phyloP scores from a whole-genome alignment of 2,113 vertebrate genomes.

The Paramisgurnus dabryanus region DNA sequence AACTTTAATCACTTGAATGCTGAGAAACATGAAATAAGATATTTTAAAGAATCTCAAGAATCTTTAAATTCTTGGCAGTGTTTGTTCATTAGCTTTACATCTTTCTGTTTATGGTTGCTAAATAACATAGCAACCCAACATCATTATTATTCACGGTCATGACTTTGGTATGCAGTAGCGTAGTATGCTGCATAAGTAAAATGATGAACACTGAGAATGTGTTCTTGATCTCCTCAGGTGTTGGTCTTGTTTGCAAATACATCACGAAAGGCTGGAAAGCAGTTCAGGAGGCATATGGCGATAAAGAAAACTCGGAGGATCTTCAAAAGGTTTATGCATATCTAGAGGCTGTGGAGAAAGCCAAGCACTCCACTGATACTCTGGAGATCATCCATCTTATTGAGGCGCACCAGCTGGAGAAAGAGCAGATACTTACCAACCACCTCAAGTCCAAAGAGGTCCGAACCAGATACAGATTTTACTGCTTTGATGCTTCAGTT shows the following conservation, averaged over 20 bases:
- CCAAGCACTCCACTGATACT: conserved; percentile 86
- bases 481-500: background rate
- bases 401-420: conserved; percentile 86
- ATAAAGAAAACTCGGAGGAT: conserved; percentile 83
- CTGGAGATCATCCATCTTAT: conserved; percentile 87
- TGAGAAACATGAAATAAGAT: too few species aligned
- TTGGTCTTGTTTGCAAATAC: conserved; percentile 89
- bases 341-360: conserved; percentile 89
- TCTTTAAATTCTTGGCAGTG: too few species aligned
- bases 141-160: too few species aligned
- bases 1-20: too few species aligned
- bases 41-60: too few species aligned
- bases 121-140: too few species aligned
- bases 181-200: background rate
- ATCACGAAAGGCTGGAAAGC: conserved; percentile 95
- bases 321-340: conserved; percentile 83
- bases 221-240: conserved; percentile 72
- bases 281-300: conserved; percentile 81
- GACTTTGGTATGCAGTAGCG: too few species aligned
- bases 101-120: background rate
- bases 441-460: conserved; percentile 91
- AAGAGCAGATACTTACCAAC: conserved; percentile 87
- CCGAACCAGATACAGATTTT: background rate
- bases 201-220: background rate
- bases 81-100: too few species aligned